A percentile compares a stretch with the other conserved stretches of the same genome.
phyloP scores from a whole-genome alignment of 2,797 vertebrate species.

The Apodemus agrarius region DNA sequence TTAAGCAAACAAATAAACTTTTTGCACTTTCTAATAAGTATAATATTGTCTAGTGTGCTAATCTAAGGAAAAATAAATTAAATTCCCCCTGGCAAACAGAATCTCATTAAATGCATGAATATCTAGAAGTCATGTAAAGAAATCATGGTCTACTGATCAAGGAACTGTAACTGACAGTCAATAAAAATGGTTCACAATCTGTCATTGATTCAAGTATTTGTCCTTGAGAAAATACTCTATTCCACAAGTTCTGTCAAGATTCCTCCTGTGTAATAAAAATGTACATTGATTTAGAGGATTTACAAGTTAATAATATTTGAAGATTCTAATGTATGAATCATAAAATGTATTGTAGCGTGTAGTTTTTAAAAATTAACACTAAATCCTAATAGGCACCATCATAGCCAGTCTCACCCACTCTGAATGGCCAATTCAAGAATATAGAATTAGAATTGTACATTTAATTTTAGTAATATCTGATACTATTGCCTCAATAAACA shows the following conservation, averaged over 20 bases:
- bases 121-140: constrained; percentile 57
- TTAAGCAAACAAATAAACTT: constrained; percentile 58
- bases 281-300: not conserved
- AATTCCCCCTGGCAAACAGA: constrained; percentile 9
- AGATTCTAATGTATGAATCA: not conserved
- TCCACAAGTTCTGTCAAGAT: not conserved
- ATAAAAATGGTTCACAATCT: constrained; percentile 41
- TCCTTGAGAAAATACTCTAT: constrained; percentile 28
- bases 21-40: constrained; percentile 39
- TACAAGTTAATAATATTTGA: constrained; percentile 4
- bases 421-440: not conserved
- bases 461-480: constrained; percentile 34
- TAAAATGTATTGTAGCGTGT: not conserved
- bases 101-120: constrained; percentile 60
- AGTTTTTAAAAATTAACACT: no score
- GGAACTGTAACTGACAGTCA: not conserved
- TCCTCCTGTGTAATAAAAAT: not conserved
- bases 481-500: not conserved
- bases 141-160: constrained; percentile 27
- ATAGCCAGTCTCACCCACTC: no score
- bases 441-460: not conserved
- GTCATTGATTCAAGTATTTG: constrained; percentile 17
- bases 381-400: no score
- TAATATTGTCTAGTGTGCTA: constrained; percentile 3
- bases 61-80: constrained; percentile 63